phyloP scores from a whole-genome alignment of 1,140 invertebrate species.

The Drosophila parvula region DNA sequence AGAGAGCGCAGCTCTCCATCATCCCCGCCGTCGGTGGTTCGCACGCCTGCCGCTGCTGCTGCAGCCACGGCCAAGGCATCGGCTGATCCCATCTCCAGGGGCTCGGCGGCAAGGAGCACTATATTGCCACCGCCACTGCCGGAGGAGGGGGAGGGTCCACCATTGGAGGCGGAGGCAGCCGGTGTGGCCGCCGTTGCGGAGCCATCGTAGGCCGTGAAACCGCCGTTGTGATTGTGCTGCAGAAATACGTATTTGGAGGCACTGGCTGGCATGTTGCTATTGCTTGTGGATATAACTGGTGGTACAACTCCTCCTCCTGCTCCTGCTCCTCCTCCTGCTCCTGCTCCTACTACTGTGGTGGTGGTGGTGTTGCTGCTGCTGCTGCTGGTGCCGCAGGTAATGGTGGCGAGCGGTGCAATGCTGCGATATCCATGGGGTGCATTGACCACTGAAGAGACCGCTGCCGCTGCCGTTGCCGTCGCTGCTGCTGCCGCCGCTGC shows the following conservation, averaged over 20 bases:
- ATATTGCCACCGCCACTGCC: conserved; percentile 66
- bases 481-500: conserved; percentile 13
- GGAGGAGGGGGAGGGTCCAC: background rate
- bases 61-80: conserved; percentile 53
- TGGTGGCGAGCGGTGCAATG: conserved; percentile 28
- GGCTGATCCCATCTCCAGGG: conserved; percentile 58
- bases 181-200: conserved; percentile 26
- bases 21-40: conserved; percentile 39
- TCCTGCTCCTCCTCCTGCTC: conserved; percentile 33
- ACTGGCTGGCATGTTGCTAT: conserved; percentile 46
- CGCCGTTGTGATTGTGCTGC: conserved; percentile 65
- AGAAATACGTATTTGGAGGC: conserved; percentile 79
- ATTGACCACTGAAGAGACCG: conserved; percentile 7
- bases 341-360: conserved; percentile 18
- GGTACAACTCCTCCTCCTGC: background rate
- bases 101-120: conserved; percentile 76
- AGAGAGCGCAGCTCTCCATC: conserved; percentile 96
- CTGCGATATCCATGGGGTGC: conserved; percentile 43
- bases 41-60: conserved; percentile 29
- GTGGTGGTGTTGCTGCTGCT: conserved; percentile 41
- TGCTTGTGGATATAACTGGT: conserved; percentile 33
- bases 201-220: conserved; percentile 70
- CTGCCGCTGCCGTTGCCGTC: conserved; percentile 10
- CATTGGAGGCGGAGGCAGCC: conserved; percentile 1
- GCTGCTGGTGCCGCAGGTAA: conserved; percentile 24